Evolutionary conservation across 2,797 vertebrate genomes (phyloP), one percentile per base, ranked within the genome.

Genomic region (Silurus aristotelis): DNA sequence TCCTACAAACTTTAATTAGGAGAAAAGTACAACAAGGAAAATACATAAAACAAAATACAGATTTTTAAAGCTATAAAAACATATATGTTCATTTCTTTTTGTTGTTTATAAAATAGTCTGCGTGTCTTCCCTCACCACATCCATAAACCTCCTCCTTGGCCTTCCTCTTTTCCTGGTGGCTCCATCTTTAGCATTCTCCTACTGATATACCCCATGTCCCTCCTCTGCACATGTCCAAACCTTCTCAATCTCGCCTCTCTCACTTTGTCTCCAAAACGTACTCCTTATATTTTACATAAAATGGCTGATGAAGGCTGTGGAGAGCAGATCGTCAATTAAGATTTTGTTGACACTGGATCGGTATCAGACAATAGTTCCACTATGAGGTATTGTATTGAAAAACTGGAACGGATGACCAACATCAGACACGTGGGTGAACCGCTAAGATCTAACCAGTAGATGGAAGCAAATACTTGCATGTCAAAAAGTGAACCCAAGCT

Each of bases 401-500:
- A 14, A 46, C 48, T 48, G 38, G 10, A 27, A 75, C 4, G 13
- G n/a, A 56, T 12, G 73, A 9, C 25, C 19, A 77, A 78, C 14
- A 55, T 6, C 25, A 77, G 4, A 38, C 17, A 43, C 75, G 25
- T 5, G 19, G 19, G 7, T 61, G 43, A 80, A 71, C 31, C 58
- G 8, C 58, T 63, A 5, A 6, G n/a, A 80, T 64, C 25, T 3
- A 0, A 76, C 86, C 86, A 84, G n/a, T n/a, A 87, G 82, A 80
- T 87, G 86, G 77, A 67, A 81, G 76, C 70, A 84, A 87, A 81
- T 17, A 87, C 86, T 61, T 31, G 38, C 22, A 82, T 46, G n/a
- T 83, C 0, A 77, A 60, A 25, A 2, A 85, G 17, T 25, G 2
- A 60, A 61, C 68, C 8, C 38, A 10, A 17, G 7, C 2, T 2